Evolutionary conservation across 2,888 invertebrate genomes (phyloP).

Genomic region (Oithona nana): DNA sequence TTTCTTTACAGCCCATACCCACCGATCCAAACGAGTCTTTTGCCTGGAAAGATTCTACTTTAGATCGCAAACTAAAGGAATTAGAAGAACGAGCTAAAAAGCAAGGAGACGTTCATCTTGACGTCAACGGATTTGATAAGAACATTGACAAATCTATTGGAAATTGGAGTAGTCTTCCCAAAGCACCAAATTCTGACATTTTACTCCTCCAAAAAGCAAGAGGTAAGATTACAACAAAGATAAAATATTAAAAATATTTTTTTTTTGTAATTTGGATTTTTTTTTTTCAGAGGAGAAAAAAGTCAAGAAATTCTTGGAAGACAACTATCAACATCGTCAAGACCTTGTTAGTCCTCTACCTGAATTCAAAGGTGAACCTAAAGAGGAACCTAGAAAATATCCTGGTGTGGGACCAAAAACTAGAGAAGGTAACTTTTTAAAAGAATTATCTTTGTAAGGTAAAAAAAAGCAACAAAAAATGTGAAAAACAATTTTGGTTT

Average conservation of each 20-base stretch:
- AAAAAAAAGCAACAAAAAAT: not conserved
- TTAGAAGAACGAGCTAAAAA: not conserved
- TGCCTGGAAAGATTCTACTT: slow-evolving; percentile 15
- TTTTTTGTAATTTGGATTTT: no score
- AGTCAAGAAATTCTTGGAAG: slow-evolving; percentile 2
- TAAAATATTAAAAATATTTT: no score
- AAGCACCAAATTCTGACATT: slow-evolving; percentile 1
- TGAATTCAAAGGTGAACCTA: not conserved
- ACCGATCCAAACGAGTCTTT: slow-evolving; percentile 1
- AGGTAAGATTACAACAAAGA: no score
- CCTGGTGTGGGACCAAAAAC: not conserved
- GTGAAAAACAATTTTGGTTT: not conserved
- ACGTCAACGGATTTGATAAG: not conserved
- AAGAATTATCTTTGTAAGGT: not conserved
- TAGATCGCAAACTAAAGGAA: slow-evolving; percentile 2
- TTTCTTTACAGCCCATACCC: not conserved
- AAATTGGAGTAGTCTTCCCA: not conserved
- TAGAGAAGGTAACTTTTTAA: not conserved
- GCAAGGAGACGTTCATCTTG: not conserved
- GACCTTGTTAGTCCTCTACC: not conserved
- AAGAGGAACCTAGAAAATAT: not conserved
- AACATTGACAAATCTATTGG: not conserved
- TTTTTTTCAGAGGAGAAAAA: slow-evolving; percentile 11
- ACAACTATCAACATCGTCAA: slow-evolving; percentile 5
- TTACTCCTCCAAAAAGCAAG: slow-evolving; percentile 7